Evolutionary conservation across 2,113 vertebrate species (phyloP), one percentile per base, ranked within the genome.

Genomic region (Athene cunicularia): DNA sequence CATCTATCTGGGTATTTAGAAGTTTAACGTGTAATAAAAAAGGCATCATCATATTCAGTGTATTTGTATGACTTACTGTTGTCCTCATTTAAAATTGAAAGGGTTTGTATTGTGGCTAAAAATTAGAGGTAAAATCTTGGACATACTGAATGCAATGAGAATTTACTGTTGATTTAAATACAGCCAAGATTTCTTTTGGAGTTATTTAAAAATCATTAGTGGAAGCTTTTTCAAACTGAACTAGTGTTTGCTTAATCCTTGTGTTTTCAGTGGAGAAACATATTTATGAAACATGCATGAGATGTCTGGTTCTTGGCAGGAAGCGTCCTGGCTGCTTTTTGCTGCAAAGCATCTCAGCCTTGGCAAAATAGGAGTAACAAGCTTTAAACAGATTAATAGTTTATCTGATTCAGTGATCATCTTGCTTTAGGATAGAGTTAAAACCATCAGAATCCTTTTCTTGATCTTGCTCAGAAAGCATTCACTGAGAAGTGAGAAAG

Each of bases 371-470:
- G 53, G 41, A 93, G 80, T 67, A 83, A 93, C 75, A 95, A 87
- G 84, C 87, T 97, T 97, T 96, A 93, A 95, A 95, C 66, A 96
- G 95, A 97, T 97, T 96, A 96, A 95, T 90, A 85, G 90, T 96
- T 97, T 95, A 94, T 96, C 96, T 94, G 79, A 95, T 90, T 96
- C 92, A 88, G 76, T 91, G 93, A 95, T 96, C 89, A 87, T 96
- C 86, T 96, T 96, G 76, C 97, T 97, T 85, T 94, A 96, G 91
- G 95, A 90, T 11, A 89, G 70, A 92, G 82, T 85, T 91, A 80
- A 94, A 93, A 53, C 89, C 79, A 67, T 71, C 85, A 71, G 88
- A 96, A 94, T 91, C 23, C 59, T 86, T 87, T 90, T 75, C 93
- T 95, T 96, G 85, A 87, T 95, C 84, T 96, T 95, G 53, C 68